phyloP scores from a whole-genome alignment of 2,113 vertebrate genomes.

The Ceuthmochares aereus region DNA sequence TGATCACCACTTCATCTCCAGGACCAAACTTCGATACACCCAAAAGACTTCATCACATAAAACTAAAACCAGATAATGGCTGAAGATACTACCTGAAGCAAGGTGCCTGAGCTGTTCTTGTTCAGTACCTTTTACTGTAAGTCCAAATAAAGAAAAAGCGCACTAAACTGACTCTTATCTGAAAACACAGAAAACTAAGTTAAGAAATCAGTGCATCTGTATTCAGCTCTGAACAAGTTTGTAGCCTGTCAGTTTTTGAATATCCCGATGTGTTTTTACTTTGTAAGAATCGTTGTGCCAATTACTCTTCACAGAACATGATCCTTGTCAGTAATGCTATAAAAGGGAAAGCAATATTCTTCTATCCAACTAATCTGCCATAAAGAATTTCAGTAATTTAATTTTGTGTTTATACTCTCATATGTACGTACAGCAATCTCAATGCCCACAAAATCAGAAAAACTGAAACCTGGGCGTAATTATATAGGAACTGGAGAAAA shows the following conservation, averaged over 20 bases:
- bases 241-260: neutral
- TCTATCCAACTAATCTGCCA: neutral
- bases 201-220: constrained; percentile 15
- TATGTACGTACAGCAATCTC: neutral
- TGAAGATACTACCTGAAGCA: constrained; percentile 1
- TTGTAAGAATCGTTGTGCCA: neutral
- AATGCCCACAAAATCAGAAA: neutral
- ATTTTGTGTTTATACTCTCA: neutral
- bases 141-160: neutral
- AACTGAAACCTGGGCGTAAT: neutral
- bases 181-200: constrained; percentile 20
- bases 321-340: neutral
- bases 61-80: neutral
- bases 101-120: neutral
- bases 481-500: neutral
- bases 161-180: neutral
- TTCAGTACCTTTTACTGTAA: neutral
- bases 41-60: neutral
- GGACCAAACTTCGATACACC: neutral
- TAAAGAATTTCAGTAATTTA: neutral
- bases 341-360: neutral
- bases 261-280: neutral
- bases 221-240: neutral
- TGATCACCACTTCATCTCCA: neutral
- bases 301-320: neutral